Evolutionary conservation across 2,113 vertebrate genomes (phyloP).

Genomic region (Columbina picui): DNA sequence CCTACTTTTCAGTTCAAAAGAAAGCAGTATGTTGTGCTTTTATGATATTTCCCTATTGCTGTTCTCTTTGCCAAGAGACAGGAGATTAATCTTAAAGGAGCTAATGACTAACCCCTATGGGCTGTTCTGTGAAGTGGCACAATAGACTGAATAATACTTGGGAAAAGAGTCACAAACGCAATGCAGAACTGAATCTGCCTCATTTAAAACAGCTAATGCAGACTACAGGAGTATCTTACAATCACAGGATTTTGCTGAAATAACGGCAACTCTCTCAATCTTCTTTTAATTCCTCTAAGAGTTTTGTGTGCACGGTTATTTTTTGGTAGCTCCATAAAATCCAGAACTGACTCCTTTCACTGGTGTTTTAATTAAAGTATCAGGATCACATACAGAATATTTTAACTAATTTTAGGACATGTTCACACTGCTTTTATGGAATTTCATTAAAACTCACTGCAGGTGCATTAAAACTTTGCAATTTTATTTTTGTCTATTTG

Average conservation of each 20-base stretch:
- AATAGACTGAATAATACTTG: background rate
- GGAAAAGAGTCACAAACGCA: background rate
- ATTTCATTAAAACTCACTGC: conserved; percentile 60
- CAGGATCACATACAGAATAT: conserved; percentile 24
- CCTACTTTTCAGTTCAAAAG: background rate
- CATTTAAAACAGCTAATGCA: background rate
- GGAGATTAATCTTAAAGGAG: background rate
- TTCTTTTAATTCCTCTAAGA: background rate
- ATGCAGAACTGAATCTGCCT: background rate
- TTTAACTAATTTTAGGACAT: conserved; percentile 8
- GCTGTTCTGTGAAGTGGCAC: background rate
- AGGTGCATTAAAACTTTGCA: conserved; percentile 43
- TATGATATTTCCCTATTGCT: background rate
- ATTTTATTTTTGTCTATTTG: background rate
- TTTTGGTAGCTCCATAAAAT: background rate
- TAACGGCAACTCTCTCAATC: background rate
- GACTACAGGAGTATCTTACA: background rate
- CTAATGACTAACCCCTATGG: background rate
- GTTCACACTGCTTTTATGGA: background rate
- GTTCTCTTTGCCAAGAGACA: background rate
- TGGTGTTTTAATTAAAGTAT: conserved; percentile 52
- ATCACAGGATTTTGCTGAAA: background rate
- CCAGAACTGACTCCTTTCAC: background rate
- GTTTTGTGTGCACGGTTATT: background rate
- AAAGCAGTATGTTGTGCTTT: background rate